These are phyloP conservation scores for Adelosebastes latens DNA, from an alignment of 2,797 vertebrate genomes.

Conservation along the genomic window DNA sequence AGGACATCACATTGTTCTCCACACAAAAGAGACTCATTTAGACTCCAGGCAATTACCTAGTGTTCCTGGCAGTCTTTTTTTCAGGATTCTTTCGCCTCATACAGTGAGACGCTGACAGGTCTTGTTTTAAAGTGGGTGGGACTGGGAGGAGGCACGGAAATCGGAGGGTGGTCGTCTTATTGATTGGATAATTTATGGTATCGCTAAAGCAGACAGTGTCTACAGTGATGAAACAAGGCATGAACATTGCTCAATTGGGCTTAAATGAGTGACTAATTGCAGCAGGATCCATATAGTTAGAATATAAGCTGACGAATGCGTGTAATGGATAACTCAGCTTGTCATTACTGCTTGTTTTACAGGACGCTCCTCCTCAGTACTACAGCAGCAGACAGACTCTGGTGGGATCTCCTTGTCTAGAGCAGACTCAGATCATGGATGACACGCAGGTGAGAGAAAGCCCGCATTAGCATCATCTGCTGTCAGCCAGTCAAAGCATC, in stretches of 20 bases:
- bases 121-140: constrained; percentile 62
- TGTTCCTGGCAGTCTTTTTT: constrained; percentile 59
- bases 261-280: constrained; percentile 63
- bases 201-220: constrained; percentile 54
- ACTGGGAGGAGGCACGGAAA: constrained; percentile 65
- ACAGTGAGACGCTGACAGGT: constrained; percentile 71
- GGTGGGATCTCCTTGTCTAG: constrained; percentile 71
- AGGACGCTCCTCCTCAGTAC: constrained; percentile 82
- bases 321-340: background rate
- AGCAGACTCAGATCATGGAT: constrained; percentile 56
- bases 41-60: constrained; percentile 75
- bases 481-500: background rate
- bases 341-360: constrained; percentile 32
- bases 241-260: constrained; percentile 71
- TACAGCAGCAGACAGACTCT: constrained; percentile 88
- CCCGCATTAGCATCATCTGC: background rate
- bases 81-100: constrained; percentile 64
- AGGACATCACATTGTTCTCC: constrained; percentile 78
- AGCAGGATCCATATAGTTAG: background rate
- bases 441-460: constrained; percentile 66
- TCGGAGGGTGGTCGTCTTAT: constrained; percentile 74
- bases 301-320: background rate
- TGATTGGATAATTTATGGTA: constrained; percentile 80
- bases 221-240: constrained; percentile 72
- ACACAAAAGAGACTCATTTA: constrained; percentile 82